Evolutionary conservation across 2,888 invertebrate genomes (phyloP).

Genomic region (Portevinia maculata): DNA sequence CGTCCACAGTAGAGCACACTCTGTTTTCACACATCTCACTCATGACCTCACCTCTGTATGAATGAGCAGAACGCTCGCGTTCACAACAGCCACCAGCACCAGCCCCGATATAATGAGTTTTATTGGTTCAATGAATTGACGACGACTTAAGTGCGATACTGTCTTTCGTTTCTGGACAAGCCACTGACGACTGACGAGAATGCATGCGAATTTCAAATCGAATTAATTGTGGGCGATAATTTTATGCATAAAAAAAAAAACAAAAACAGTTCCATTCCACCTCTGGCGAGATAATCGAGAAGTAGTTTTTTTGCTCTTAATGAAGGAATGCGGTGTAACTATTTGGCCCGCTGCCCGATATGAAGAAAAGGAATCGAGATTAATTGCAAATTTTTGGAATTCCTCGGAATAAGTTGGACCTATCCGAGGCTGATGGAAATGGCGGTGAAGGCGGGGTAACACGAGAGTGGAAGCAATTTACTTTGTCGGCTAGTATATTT

Average conservation of each 20-base stretch:
- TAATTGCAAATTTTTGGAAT: constrained; percentile 77
- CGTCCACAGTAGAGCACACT: constrained; percentile 18
- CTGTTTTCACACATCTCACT: constrained; percentile 41
- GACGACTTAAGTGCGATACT: constrained; percentile 40
- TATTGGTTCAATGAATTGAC: constrained; percentile 63
- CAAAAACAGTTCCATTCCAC: constrained; percentile 18
- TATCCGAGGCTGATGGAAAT: not conserved
- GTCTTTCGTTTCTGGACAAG: constrained; percentile 37
- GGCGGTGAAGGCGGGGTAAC: not conserved
- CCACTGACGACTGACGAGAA: constrained; percentile 12
- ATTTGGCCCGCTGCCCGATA: constrained; percentile 56
- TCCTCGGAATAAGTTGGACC: constrained; percentile 65
- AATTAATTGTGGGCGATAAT: constrained; percentile 50
- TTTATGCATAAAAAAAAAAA: not conserved
- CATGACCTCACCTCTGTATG: constrained; percentile 46
- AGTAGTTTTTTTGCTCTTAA: constrained; percentile 37
- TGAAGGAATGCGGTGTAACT: constrained; percentile 56
- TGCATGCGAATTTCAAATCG: constrained; percentile 33
- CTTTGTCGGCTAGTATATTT: constrained; percentile 52
- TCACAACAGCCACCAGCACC: not conserved
- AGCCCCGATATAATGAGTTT: constrained; percentile 51
- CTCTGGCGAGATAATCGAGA: constrained; percentile 23
- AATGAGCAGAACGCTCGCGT: constrained; percentile 33
- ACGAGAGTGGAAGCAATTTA: constrained; percentile 14
- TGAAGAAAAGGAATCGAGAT: constrained; percentile 74